Conservation (phyloP, 2,888 invertebrate species). For the Dynastes maya region DNA sequence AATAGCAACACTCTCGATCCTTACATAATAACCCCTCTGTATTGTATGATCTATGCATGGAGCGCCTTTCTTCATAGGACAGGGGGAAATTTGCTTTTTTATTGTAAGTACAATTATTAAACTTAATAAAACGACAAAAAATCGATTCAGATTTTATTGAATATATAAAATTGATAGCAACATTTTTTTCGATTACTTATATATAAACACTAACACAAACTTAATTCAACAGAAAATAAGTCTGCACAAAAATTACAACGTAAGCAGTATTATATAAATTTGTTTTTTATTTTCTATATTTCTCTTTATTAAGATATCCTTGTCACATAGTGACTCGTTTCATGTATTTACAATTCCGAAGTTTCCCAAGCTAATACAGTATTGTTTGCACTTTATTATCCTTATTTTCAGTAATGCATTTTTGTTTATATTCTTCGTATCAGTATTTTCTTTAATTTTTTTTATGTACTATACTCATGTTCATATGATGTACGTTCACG, state of each 20-base stretch:
- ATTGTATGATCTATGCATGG: too few species aligned
- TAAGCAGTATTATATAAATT: slow-evolving; percentile 54
- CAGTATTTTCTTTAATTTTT: not conserved
- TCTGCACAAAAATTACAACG: slow-evolving; percentile 57
- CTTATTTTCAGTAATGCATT: slow-evolving; percentile 23
- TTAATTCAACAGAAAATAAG: slow-evolving; percentile 57
- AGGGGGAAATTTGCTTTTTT: too few species aligned
- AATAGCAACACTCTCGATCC: too few species aligned
- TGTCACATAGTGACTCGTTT: slow-evolving; percentile 55
- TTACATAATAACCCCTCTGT: too few species aligned
- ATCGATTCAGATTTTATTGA: slow-evolving; percentile 59
- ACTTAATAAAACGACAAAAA: slow-evolving; percentile 33
- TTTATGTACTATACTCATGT: slow-evolving; percentile 14
- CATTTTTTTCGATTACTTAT: slow-evolving; percentile 59
- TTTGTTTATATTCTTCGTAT: slow-evolving; percentile 23
- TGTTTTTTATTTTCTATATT: slow-evolving; percentile 42
- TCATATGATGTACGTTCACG: slow-evolving; percentile 12
- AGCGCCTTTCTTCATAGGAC: too few species aligned
- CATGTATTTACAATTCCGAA: slow-evolving; percentile 54
- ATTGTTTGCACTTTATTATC: slow-evolving; percentile 43
- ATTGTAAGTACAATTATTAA: too few species aligned
- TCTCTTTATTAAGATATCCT: slow-evolving; percentile 48
- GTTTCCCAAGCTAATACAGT: slow-evolving; percentile 38
- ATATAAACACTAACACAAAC: slow-evolving; percentile 59
- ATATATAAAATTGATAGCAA: slow-evolving; percentile 63